These are phyloP conservation scores for Todiramphus saurophagus DNA, from an alignment of 2,113 vertebrate genomes.

Conservation along the genomic window DNA sequence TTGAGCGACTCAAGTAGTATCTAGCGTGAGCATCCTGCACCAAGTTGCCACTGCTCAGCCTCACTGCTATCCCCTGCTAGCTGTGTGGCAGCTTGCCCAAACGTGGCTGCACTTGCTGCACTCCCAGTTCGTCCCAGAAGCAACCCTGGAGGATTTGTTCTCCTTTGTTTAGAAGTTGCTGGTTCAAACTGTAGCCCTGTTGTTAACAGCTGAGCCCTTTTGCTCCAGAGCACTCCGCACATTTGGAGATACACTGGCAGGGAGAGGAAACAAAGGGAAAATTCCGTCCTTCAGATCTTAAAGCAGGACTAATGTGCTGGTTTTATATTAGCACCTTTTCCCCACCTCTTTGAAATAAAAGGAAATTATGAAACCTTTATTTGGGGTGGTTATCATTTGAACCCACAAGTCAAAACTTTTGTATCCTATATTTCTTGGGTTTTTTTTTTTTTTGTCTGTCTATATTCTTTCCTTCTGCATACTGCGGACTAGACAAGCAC, in stretches of 20 bases:
- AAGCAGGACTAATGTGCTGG: neutral
- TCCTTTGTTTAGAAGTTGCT: neutral
- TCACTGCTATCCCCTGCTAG: neutral
- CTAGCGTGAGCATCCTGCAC: neutral
- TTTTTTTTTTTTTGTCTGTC: neutral
- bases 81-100: neutral
- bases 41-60: neutral
- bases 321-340: neutral
- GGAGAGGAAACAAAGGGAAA: neutral
- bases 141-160: neutral
- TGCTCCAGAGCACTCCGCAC: neutral
- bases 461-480: neutral
- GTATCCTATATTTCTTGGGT: neutral
- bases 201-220: neutral
- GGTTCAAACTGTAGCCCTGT: accelerated
- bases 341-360: neutral
- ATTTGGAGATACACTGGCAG: neutral
- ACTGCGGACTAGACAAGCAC: neutral
- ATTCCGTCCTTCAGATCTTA: neutral
- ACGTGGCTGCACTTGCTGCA: neutral
- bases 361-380: neutral
- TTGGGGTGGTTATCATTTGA: neutral
- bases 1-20: neutral
- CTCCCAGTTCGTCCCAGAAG: neutral
- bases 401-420: neutral